A percentile compares a stretch with the other conserved stretches of the same genome.
Evolutionary conservation across 2,113 vertebrate genomes (phyloP).

Genomic region (Oceanodroma tethys): DNA sequence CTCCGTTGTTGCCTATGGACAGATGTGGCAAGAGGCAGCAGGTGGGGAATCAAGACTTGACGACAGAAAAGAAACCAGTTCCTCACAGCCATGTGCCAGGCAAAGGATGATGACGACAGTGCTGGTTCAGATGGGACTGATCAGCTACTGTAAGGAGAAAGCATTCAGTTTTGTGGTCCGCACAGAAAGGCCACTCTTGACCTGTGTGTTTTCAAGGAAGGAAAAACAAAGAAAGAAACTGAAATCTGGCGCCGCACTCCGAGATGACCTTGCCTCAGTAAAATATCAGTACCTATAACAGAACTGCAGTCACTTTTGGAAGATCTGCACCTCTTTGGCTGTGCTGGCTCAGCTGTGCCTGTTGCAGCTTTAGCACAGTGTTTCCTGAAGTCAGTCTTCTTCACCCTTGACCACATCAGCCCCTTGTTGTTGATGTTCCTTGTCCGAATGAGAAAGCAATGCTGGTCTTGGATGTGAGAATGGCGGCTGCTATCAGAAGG

Average conservation of each 20-base stretch:
- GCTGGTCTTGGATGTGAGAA: neutral
- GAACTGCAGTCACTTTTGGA: neutral
- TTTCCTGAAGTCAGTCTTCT: neutral
- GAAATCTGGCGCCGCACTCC: neutral
- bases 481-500: neutral
- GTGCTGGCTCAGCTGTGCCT: neutral
- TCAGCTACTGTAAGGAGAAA: neutral
- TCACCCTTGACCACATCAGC: neutral
- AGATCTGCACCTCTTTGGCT: neutral
- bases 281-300: neutral
- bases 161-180: accelerated
- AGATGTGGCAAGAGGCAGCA: neutral
- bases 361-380: neutral
- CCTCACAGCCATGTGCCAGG: neutral
- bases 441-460: neutral
- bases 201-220: neutral
- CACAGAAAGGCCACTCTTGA: neutral
- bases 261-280: neutral
- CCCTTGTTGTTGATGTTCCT: neutral
- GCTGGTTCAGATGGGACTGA: neutral
- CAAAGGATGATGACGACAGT: neutral
- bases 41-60: neutral
- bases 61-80: neutral
- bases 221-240: neutral
- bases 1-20: neutral